phyloP scores from a whole-genome alignment of 1,140 invertebrate species.

The Drosophila pandora region DNA sequence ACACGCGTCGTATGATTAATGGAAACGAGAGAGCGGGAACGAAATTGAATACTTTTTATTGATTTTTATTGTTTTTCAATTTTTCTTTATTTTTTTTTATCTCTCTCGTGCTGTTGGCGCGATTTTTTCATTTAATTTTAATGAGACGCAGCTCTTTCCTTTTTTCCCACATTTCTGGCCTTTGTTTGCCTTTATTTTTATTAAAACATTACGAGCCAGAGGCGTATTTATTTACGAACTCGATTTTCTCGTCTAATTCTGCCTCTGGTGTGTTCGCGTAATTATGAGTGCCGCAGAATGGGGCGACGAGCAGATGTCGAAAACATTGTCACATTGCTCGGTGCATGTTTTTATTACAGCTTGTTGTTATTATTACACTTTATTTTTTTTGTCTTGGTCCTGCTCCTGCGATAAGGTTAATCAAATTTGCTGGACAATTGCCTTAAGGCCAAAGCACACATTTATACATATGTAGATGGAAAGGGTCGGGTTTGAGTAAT shows the following conservation, averaged over 20 bases:
- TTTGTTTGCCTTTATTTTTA: constrained; percentile 46
- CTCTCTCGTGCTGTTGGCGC: background rate
- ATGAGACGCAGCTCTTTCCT: constrained; percentile 18
- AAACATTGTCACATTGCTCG: constrained; percentile 26
- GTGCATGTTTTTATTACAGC: constrained; percentile 21
- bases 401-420: constrained; percentile 17
- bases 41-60: constrained; percentile 55
- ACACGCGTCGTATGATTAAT: constrained; percentile 66
- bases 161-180: constrained; percentile 19
- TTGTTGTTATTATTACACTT: constrained; percentile 4
- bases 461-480: background rate
- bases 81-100: constrained; percentile 9
- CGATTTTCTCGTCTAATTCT: constrained; percentile 30
- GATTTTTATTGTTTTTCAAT: constrained; percentile 45
- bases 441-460: constrained; percentile 10
- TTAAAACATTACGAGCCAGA: constrained; percentile 38
- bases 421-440: constrained; percentile 44
- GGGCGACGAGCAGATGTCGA: constrained; percentile 29
- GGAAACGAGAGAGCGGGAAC: constrained; percentile 21
- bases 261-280: constrained; percentile 15
- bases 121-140: constrained; percentile 43
- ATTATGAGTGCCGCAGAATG: constrained; percentile 21
- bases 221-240: constrained; percentile 22
- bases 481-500: constrained; percentile 34
- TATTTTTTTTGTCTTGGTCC: background rate